A percentile compares a stretch with the other conserved stretches of the same genome.
These are phyloP conservation scores for Philotrypesis tridentata DNA, from an alignment of 1,140 invertebrate species.

Conservation along the genomic window DNA sequence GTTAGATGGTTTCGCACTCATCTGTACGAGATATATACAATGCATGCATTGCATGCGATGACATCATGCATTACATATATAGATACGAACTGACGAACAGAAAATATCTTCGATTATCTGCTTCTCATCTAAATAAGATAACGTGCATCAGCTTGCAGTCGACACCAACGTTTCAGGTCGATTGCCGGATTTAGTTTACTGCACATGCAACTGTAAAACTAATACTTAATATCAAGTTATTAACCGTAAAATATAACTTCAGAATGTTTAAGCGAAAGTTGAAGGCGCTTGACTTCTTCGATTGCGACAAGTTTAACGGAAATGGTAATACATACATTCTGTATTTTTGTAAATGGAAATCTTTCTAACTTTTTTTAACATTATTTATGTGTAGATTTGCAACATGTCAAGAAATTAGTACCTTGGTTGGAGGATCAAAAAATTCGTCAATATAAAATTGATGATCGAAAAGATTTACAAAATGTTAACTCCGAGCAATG, in stretches of 20 bases:
- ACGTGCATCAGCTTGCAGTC: no score
- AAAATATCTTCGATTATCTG: not conserved
- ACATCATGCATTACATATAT: no score
- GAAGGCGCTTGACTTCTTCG: slow-evolving; percentile 83
- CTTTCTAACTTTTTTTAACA: not conserved
- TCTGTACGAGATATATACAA: no score
- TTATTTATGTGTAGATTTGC: slow-evolving; percentile 80
- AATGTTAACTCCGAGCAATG: slow-evolving; percentile 80
- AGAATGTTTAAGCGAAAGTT: slow-evolving; percentile 83
- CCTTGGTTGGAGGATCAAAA: slow-evolving; percentile 96
- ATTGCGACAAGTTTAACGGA: slow-evolving; percentile 79
- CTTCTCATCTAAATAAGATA: not conserved
- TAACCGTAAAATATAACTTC: not conserved
- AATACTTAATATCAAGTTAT: not conserved
- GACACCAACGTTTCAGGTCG: not conserved
- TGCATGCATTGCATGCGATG: no score
- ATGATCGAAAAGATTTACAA: slow-evolving; percentile 83
- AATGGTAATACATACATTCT: slow-evolving; percentile 76
- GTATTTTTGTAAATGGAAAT: not conserved
- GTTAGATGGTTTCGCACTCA: not conserved
- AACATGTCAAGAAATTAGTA: slow-evolving; percentile 85
- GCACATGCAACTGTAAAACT: not conserved
- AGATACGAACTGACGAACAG: no score
- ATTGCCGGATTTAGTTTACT: not conserved
- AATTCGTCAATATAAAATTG: slow-evolving; percentile 90